Conservation (phyloP, 2,797 vertebrate species). For the Ctenopoma kingsleyae region DNA sequence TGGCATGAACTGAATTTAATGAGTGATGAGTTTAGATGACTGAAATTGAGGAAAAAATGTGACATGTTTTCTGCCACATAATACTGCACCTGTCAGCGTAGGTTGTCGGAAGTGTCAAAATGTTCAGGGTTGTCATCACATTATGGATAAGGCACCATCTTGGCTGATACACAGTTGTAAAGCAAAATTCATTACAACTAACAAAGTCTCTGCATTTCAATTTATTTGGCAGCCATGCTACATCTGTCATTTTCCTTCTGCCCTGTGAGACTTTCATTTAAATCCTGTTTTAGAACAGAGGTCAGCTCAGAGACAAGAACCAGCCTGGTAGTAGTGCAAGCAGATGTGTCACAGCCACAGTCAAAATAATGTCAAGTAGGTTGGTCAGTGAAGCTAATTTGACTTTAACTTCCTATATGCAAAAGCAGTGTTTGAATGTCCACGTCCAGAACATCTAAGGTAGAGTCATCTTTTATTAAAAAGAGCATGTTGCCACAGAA, state of each 20-base stretch:
- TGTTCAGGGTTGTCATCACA: constrained; percentile 9
- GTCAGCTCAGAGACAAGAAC: constrained; percentile 34
- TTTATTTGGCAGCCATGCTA: constrained; percentile 12
- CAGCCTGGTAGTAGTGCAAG: constrained; percentile 13
- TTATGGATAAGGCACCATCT: constrained; percentile 7
- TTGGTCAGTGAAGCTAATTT: constrained; percentile 8
- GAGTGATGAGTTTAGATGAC: constrained; percentile 24
- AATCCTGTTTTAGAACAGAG: constrained; percentile 30
- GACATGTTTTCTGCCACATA: constrained; percentile 15
- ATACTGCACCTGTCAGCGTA: constrained; percentile 12
- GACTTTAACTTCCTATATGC: constrained; percentile 16
- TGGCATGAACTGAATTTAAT: constrained; percentile 37
- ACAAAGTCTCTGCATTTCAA: constrained; percentile 24
- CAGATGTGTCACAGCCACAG: constrained; percentile 14
- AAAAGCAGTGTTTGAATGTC: constrained; percentile 30
- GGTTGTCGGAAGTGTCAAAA: constrained; percentile 9
- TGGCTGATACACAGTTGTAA: constrained; percentile 5
- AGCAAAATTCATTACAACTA: constrained; percentile 19
- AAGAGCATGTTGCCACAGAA: constrained; percentile 52
- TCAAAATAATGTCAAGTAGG: constrained; percentile 9
- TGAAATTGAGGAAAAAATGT: constrained; percentile 38
- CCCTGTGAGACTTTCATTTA: constrained; percentile 16
- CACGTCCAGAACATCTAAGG: constrained; percentile 27
- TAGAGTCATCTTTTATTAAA: constrained; percentile 45
- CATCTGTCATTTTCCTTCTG: constrained; percentile 17